These are phyloP conservation scores for Dipodomys stephensi DNA, from an alignment of 2,113 vertebrate genomes.

Conservation along the genomic window DNA sequence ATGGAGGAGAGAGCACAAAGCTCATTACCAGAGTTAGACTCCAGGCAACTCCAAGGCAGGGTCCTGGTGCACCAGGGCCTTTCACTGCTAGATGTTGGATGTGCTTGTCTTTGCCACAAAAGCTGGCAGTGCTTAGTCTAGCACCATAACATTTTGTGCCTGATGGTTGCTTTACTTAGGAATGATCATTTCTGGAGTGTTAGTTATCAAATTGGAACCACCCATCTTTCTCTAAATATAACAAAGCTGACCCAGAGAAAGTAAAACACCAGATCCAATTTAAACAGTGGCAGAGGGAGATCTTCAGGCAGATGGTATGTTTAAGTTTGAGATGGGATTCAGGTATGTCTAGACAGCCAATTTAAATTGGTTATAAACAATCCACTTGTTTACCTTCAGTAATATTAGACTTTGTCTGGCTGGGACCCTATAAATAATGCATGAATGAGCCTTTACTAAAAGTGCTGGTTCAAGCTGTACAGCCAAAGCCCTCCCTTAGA, in stretches of 20 bases:
- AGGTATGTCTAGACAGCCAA: not conserved
- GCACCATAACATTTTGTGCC: not conserved
- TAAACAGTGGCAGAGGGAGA: not conserved
- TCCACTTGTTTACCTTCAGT: slow-evolving; percentile 36
- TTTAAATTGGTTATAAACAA: slow-evolving; percentile 14
- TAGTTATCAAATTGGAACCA: not conserved
- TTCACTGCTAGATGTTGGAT: not conserved
- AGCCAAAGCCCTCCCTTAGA: slow-evolving; percentile 23
- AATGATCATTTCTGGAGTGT: slow-evolving; percentile 32
- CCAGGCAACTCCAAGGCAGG: not conserved
- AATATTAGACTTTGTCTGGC: not conserved
- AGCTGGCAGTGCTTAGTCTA: not conserved
- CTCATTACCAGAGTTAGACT: not conserved
- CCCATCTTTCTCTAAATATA: slow-evolving; percentile 52
- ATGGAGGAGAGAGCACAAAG: not conserved
- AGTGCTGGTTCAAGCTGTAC: not conserved
- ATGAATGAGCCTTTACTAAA: slow-evolving; percentile 39
- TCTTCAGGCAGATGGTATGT: slow-evolving; percentile 2
- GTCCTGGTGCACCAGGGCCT: not conserved
- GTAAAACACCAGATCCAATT: slow-evolving; percentile 28
- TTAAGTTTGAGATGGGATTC: slow-evolving; percentile 23
- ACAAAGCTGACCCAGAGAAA: slow-evolving; percentile 13
- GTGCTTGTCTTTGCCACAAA: not conserved
- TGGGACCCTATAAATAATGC: not conserved
- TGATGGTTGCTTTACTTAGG: not conserved